Evolutionary conservation across 2,797 vertebrate genomes (phyloP), one percentile per base, ranked within the genome.

Genomic region (Mareca strepera): DNA sequence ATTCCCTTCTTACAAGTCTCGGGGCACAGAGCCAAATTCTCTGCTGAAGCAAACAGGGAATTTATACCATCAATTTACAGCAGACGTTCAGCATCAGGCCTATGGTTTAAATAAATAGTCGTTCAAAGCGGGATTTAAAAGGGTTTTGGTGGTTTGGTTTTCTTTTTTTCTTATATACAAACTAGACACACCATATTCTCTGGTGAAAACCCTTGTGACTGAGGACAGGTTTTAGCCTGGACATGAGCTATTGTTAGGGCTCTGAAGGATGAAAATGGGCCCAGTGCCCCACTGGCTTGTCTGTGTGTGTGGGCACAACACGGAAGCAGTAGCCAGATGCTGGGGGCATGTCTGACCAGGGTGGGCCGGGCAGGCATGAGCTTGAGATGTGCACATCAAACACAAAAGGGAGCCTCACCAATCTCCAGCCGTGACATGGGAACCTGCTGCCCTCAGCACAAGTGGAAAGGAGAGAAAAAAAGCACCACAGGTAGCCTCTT

Each of bases 41-140:
- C 48, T 68, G 68, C 56, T 77, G 75, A 90, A 86, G 59, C 50
- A 94, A 94, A 86, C 10, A 52, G 37, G 64, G 74, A 90, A 92
- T 75, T 84, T 82, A 74, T 67, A 84, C 13, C 74, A 79, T 43
- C 80, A 77, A 64, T 94, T 94, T 92, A 75, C n/a, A 93, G 22
- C 35, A 88, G 44, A 72, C 12, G 82, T 80, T 77, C 70, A 86
- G 56, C 35, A 84, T 78, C 48, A 82, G 33, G 37, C 41, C 88
- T 48, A 55, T 70, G 74, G 69, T 69, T 94, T 95, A 96, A 97
- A 92, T 83, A 97, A 96, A 96, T 48, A 94, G 90, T 93, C 83
- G 91, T 11, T n/a, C 96, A 77, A 97, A 84, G 58, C 25, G 53
- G 76, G 80, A 93, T 95, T 95, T 93, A 93, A 95, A 95, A 92